phyloP scores from a whole-genome alignment of 2,888 invertebrate species.

The Gonocerus acuteangulatus region DNA sequence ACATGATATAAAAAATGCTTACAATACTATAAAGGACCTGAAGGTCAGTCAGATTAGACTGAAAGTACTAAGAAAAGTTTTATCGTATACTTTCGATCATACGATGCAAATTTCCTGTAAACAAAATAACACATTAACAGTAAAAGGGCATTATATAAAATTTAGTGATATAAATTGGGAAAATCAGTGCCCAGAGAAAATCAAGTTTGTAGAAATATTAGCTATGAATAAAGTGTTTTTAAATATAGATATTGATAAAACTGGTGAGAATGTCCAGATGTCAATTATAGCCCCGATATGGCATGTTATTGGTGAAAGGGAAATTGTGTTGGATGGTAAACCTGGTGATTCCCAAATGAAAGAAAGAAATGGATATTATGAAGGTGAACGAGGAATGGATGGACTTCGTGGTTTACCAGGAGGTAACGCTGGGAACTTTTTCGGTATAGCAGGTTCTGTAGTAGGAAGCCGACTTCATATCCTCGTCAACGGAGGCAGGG shows the following conservation, averaged over 20 bases:
- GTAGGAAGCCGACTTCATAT: neutral
- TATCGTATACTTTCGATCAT: neutral
- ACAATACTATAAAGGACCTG: neutral
- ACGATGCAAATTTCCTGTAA: neutral
- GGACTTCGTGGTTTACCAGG: conserved; percentile 5
- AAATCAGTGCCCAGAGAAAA: neutral
- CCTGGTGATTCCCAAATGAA: neutral
- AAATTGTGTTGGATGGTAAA: conserved; percentile 7
- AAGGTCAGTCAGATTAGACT: neutral
- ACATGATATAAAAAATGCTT: neutral
- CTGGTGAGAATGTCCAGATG: neutral
- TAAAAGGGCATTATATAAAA: neutral
- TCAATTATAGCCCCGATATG: conserved; percentile 1
- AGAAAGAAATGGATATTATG: neutral
- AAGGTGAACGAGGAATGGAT: neutral
- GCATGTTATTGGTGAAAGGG: conserved; percentile 3
- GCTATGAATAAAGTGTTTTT: conserved; percentile 16
- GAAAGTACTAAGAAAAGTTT: neutral
- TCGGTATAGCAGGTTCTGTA: neutral
- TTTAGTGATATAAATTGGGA: conserved; percentile 1
- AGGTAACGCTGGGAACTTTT: neutral
- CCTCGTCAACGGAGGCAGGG: neutral
- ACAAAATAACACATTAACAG: neutral
- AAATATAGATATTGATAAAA: neutral
- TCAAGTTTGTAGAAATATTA: conserved; percentile 1